phyloP scores from a whole-genome alignment of 2,888 invertebrate species.

The Phanerotoma sp. region DNA sequence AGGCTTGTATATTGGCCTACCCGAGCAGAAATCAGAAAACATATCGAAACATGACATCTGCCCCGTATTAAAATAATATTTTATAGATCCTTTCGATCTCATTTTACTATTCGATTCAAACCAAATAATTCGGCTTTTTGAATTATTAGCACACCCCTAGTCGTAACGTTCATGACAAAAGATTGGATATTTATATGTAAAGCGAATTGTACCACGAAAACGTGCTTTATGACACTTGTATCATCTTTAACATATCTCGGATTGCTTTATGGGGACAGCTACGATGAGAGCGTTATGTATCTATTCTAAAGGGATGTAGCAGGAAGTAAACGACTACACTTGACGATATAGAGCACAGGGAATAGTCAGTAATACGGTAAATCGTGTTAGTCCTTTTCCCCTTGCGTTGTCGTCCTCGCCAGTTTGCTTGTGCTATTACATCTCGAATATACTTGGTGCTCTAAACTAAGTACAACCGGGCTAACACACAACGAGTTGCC shows the following conservation, averaged over 20 bases:
- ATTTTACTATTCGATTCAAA: too few species aligned
- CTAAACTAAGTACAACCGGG: too few species aligned
- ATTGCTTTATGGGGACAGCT: not conserved
- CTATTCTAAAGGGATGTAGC: not conserved
- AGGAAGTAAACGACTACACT: not conserved
- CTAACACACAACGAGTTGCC: too few species aligned
- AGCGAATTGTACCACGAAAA: not conserved
- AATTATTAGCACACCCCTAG: too few species aligned
- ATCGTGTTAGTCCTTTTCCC: not conserved
- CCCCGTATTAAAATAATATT: too few species aligned
- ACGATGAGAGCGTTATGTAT: not conserved
- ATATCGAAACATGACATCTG: too few species aligned
- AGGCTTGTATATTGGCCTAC: too few species aligned
- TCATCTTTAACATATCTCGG: not conserved
- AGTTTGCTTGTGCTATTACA: not conserved
- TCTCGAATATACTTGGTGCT: too few species aligned
- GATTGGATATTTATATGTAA: constrained; percentile 18
- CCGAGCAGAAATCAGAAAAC: too few species aligned
- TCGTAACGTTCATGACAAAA: not conserved
- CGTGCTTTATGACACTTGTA: not conserved
- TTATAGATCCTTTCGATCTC: too few species aligned
- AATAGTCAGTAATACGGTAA: not conserved
- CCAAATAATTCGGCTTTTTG: too few species aligned
- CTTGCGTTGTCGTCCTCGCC: not conserved
- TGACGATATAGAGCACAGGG: not conserved